phyloP scores from a whole-genome alignment of 2,888 invertebrate genomes.

The Drosophila vallismaia region DNA sequence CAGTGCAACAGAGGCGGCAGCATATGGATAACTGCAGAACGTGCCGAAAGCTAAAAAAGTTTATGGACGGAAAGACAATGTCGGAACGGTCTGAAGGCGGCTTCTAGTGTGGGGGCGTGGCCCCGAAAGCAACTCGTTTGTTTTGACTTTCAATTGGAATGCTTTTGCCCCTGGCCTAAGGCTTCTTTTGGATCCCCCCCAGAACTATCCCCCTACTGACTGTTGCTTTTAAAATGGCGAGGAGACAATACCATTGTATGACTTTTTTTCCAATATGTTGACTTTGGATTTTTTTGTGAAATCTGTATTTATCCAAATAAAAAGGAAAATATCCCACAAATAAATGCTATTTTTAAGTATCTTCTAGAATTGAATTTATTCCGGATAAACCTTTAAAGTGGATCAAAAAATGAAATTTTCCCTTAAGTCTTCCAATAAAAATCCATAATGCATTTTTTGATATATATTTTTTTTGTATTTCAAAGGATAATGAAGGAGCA shows the following conservation, averaged over 20 bases:
- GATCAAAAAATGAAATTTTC: no score
- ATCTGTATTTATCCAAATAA: background rate
- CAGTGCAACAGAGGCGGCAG: slow-evolving; percentile 18
- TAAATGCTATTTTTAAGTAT: background rate
- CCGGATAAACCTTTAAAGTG: no score
- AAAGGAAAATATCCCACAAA: background rate
- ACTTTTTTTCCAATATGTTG: slow-evolving; percentile 35
- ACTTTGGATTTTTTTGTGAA: background rate
- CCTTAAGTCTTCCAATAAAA: slow-evolving; percentile 34
- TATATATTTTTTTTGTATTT: slow-evolving; percentile 49
- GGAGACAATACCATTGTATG: slow-evolving; percentile 2
- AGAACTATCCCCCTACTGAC: background rate
- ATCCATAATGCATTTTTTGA: slow-evolving; percentile 54
- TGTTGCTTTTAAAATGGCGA: slow-evolving; percentile 33
- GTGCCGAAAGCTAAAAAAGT: slow-evolving; percentile 73
- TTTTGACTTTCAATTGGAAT: slow-evolving; percentile 74
- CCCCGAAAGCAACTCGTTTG: slow-evolving; percentile 62
- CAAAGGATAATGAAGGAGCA: slow-evolving; percentile 7
- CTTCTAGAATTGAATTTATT: no score
- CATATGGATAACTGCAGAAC: slow-evolving; percentile 72
- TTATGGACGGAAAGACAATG: slow-evolving; percentile 71
- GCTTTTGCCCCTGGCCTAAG: slow-evolving; percentile 54
- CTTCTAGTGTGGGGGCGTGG: slow-evolving; percentile 23
- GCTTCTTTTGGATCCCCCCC: slow-evolving; percentile 12
- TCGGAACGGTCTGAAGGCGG: slow-evolving; percentile 12